Evolutionary conservation across 2,113 vertebrate species (phyloP).

Genomic region (Nyctibius bracteatus): DNA sequence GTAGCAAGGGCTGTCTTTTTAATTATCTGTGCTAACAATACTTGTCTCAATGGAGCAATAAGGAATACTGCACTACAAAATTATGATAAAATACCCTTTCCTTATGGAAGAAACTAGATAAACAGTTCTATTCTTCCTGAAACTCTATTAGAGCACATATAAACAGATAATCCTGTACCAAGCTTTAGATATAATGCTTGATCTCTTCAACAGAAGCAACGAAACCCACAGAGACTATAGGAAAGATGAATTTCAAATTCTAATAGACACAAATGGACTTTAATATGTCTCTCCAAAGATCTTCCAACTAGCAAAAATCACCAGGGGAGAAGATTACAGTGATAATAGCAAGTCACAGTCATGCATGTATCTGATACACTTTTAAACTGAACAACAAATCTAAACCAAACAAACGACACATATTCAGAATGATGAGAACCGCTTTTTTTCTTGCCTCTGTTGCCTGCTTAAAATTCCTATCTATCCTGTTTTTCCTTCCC

Average conservation of each 20-base stretch:
- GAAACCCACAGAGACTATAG: constrained; percentile 20
- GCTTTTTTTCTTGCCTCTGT: neutral
- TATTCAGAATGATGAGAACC: neutral
- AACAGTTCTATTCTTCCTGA: neutral
- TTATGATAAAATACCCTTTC: neutral
- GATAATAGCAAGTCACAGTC: constrained; percentile 27
- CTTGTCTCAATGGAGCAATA: neutral
- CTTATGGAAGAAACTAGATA: constrained; percentile 5
- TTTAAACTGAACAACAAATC: constrained; percentile 39
- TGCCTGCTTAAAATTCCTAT: neutral
- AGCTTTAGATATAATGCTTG: neutral
- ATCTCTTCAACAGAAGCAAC: neutral
- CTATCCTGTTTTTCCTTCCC: neutral
- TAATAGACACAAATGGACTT: constrained; percentile 50
- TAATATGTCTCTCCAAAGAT: constrained; percentile 40
- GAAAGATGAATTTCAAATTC: constrained; percentile 48
- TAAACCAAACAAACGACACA: constrained; percentile 1
- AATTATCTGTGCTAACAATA: neutral
- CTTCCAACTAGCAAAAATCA: neutral
- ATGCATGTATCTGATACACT: neutral
- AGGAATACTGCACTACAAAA: neutral
- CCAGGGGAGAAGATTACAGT: neutral
- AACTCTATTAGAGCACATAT: neutral
- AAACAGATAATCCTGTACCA: neutral
- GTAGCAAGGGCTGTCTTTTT: neutral